Conservation (phyloP, 2,797 vertebrate genomes). For the Aulostomus chinensis region DNA sequence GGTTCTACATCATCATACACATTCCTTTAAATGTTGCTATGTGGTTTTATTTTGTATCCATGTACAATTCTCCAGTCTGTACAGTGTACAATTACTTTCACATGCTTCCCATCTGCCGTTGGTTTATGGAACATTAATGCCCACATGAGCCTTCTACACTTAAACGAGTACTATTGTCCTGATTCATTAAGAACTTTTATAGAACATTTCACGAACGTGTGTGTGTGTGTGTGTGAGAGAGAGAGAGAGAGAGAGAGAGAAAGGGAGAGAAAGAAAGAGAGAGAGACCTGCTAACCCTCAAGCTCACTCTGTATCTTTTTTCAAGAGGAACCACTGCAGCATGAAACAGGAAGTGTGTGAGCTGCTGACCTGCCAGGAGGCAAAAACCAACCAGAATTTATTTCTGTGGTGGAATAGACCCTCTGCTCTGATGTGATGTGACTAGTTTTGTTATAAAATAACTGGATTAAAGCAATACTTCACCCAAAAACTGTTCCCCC, state of each 20-base stretch:
- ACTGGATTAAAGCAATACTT: too few species aligned
- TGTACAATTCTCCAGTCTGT: conserved; percentile 10
- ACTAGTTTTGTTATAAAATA: too few species aligned
- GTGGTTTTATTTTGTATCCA: conserved; percentile 9
- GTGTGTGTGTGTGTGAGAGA: not conserved
- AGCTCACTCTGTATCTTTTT: not conserved
- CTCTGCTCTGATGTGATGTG: too few species aligned
- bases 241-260: not conserved
- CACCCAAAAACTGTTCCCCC: too few species aligned
- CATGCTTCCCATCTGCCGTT: not conserved
- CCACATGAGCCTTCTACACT: not conserved
- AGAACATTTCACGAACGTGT: conserved; percentile 18
- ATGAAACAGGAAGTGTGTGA: not conserved
- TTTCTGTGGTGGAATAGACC: not conserved
- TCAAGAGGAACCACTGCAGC: not conserved
- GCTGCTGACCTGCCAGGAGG: not conserved
- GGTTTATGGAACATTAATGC: not conserved
- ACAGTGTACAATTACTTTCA: not conserved
- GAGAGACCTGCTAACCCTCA: not conserved
- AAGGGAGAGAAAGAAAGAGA: not conserved
- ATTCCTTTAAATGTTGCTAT: conserved; percentile 12
- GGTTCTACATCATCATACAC: conserved; percentile 17
- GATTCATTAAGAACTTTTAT: conserved; percentile 7
- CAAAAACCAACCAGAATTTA: not conserved
- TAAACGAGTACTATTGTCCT: not conserved